Percentiles rank a stretch among this genome's conserved stretches.
Conservation (phyloP, 2,888 invertebrate species). For the Sphaerophoria taeniata region DNA sequence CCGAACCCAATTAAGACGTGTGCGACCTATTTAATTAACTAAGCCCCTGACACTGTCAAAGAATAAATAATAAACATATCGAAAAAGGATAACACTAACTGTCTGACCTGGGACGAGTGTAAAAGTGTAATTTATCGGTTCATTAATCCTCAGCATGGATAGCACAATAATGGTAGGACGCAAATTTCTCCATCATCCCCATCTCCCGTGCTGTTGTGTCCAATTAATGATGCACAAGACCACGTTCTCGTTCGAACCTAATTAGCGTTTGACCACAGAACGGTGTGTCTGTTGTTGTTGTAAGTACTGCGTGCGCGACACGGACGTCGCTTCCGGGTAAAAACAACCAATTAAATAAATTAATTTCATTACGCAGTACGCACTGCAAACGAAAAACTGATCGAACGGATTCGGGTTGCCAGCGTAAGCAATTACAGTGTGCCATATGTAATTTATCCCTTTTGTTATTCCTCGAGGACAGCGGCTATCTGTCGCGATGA, state of each 20-base stretch:
- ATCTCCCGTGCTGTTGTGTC: slow-evolving; percentile 25
- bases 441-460: slow-evolving; percentile 4
- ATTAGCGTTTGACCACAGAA: slow-evolving; percentile 68
- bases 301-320: slow-evolving; percentile 10
- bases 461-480: slow-evolving; percentile 29
- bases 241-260: slow-evolving; percentile 49
- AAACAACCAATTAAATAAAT: slow-evolving; percentile 70
- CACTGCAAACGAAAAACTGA: slow-evolving; percentile 14
- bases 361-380: slow-evolving; percentile 70
- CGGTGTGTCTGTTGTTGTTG: slow-evolving; percentile 38
- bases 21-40: slow-evolving; percentile 53
- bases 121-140: slow-evolving; percentile 70
- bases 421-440: slow-evolving; percentile 48
- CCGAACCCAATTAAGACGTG: slow-evolving; percentile 50
- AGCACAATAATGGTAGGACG: slow-evolving; percentile 55
- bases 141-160: slow-evolving; percentile 60
- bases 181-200: slow-evolving; percentile 30
- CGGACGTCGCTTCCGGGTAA: slow-evolving; percentile 15
- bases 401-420: slow-evolving; percentile 12
- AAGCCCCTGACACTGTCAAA: slow-evolving; percentile 7
- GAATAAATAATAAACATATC: background rate
- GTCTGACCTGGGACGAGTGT: slow-evolving; percentile 28
- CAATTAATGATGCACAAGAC: slow-evolving; percentile 27
- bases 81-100: background rate
- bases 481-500: too few relatives aligned